A percentile compares a stretch with the other conserved stretches of the same genome.
Evolutionary conservation across 2,797 vertebrate species (phyloP).

Genomic region (Mormyrops attenuatus): DNA sequence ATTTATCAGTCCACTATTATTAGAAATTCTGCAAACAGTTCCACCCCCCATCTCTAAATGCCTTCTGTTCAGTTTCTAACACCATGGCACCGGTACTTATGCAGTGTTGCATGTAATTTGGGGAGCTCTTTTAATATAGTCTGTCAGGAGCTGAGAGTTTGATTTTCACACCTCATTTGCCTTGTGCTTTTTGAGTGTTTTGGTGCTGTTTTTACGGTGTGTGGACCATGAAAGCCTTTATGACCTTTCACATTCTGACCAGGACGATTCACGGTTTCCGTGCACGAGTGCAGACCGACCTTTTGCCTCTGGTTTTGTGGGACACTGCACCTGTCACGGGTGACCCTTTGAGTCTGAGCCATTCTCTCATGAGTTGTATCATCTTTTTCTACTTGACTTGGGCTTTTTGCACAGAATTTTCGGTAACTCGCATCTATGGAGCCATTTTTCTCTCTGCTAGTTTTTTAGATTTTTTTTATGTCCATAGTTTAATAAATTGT

Average conservation of each 20-base stretch:
- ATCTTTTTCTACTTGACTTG: neutral
- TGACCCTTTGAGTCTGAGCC: neutral
- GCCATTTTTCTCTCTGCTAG: neutral
- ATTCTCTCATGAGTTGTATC: neutral
- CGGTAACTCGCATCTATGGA: neutral
- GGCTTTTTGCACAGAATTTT: neutral
- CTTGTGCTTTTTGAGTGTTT: neutral
- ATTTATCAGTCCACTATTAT: neutral
- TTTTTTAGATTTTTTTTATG: neutral
- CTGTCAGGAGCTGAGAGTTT: neutral
- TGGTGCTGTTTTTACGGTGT: neutral
- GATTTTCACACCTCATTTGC: neutral
- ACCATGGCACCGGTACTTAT: neutral
- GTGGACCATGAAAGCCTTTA: neutral
- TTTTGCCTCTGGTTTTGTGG: neutral
- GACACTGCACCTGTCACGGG: neutral
- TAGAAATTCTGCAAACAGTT: neutral
- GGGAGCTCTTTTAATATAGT: neutral
- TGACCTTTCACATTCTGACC: neutral
- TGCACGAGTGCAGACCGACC: neutral
- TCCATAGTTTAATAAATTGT: neutral
- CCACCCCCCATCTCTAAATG: neutral
- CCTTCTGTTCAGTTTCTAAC: neutral
- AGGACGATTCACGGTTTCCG: neutral
- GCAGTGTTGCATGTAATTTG: neutral